Conservation (phyloP, 2,888 invertebrate genomes). For the Xestobium rufovillosum region DNA sequence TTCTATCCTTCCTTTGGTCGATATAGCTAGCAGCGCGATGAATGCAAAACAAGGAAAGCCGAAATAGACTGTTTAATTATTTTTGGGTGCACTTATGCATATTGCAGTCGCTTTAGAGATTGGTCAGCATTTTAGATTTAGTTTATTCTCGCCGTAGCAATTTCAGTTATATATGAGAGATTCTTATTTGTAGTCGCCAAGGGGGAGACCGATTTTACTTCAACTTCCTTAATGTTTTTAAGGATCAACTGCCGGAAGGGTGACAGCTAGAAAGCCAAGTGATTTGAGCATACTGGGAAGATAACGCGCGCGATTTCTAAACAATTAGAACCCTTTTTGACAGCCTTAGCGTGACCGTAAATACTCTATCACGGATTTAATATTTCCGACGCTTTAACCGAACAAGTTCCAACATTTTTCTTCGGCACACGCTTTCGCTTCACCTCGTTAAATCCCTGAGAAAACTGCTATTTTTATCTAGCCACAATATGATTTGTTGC, state of each 20-base stretch:
- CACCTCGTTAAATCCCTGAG: no score
- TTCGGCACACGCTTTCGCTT: no score
- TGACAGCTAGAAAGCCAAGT: no score
- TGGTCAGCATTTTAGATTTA: constrained; percentile 19
- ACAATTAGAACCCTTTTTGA: constrained; percentile 25
- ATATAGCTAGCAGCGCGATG: no score
- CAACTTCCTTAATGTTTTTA: neutral
- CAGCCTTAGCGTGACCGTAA: constrained; percentile 24
- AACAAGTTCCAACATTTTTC: no score
- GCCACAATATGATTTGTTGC: no score
- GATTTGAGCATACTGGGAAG: neutral
- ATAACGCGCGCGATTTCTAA: constrained; percentile 25
- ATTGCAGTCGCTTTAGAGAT: constrained; percentile 20
- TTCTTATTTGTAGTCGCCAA: constrained; percentile 1
- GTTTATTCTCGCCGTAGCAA: constrained; percentile 16
- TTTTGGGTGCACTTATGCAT: constrained; percentile 12
- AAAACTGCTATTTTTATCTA: no score
- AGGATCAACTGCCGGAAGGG: neutral
- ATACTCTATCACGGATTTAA: constrained; percentile 24
- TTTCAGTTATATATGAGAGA: constrained; percentile 6
- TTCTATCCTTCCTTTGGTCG: no score
- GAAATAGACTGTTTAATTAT: constrained; percentile 8
- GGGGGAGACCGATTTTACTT: neutral
- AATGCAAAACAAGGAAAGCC: no score
- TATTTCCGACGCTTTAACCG: neutral